Evolutionary conservation across 1,140 invertebrate genomes (phyloP), one percentile per base, ranked within the genome.

Genomic region (Lasaia peninsularis): DNA sequence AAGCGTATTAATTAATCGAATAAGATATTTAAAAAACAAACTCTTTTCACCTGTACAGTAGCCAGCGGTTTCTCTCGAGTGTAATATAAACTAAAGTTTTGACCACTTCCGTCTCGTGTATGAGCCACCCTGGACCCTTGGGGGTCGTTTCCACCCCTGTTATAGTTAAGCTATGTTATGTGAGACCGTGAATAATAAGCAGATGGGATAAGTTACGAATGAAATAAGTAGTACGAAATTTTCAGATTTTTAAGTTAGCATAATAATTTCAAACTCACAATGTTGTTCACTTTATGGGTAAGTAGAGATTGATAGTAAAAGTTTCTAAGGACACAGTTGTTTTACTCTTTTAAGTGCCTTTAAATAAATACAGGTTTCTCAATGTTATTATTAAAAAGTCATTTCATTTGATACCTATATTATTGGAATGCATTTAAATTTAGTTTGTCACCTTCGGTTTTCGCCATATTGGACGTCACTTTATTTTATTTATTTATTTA

Each of bases 1-100:
- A n/a, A n/a, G n/a, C n/a, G n/a, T n/a, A n/a, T n/a, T n/a, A n/a
- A n/a, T n/a, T n/a, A n/a, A n/a, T n/a, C n/a, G n/a, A n/a, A n/a
- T n/a, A n/a, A n/a, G n/a, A 12, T 37, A 12, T 5, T 5, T 5
- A 16, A 16, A 18, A 40, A 18, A 0, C 14, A 28, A 28, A 28
- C 8, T 28, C 24, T 18, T 18, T 18, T 16, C 18, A 44, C 40
- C 40, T 44, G 40, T 44, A 20, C 40, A 44, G 16, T 44, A 18
- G 40, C 40, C 40, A 44, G 40, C 9, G 37, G 37, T 44, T 44
- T 44, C 37, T 44, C 37, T 18, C 10, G 37, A 44, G 37, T 18
- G 37, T 44, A 14, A 44, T 44, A 44, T 44, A 44, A 44, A 44
- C 18, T 48, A 48, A 48, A 48, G 40, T 48, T 48, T 48, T 11